Conservation (phyloP, 2,113 vertebrate species). For the Nannospalax galili region DNA sequence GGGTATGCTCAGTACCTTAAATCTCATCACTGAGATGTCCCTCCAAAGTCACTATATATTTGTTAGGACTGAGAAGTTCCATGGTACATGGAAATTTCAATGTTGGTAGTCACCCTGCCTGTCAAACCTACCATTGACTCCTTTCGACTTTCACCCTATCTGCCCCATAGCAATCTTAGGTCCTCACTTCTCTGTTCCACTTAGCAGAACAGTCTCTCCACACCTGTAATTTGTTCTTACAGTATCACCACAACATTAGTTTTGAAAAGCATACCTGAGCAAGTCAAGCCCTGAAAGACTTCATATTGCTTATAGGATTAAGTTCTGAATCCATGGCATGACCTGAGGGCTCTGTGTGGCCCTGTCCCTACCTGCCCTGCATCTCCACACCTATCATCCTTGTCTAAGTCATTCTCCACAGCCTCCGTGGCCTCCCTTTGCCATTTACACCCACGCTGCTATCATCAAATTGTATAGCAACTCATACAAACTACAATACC, state of each 20-base stretch:
- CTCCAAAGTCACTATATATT: neutral
- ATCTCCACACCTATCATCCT: neutral
- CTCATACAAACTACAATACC: neutral
- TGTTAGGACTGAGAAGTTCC: neutral
- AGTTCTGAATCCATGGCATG: too few relatives aligned
- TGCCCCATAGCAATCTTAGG: neutral
- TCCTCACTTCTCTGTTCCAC: neutral
- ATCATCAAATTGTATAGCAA: neutral
- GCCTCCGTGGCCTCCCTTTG: neutral
- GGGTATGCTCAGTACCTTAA: neutral
- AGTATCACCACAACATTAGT: neutral
- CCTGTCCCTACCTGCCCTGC: too few relatives aligned
- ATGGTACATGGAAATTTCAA: neutral
- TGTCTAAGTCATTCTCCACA: neutral
- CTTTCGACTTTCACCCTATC: neutral
- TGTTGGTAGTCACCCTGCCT: neutral
- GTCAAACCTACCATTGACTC: neutral
- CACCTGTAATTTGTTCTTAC: neutral
- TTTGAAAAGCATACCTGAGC: neutral
- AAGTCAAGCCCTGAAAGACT: neutral
- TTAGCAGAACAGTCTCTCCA: neutral
- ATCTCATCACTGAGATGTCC: neutral
- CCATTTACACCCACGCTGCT: neutral
- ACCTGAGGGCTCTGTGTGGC: rapidly evolving
- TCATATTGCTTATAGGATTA: neutral